Evolutionary conservation across 2,113 vertebrate genomes (phyloP).

Genomic region (Cyrtonyx montezumae): DNA sequence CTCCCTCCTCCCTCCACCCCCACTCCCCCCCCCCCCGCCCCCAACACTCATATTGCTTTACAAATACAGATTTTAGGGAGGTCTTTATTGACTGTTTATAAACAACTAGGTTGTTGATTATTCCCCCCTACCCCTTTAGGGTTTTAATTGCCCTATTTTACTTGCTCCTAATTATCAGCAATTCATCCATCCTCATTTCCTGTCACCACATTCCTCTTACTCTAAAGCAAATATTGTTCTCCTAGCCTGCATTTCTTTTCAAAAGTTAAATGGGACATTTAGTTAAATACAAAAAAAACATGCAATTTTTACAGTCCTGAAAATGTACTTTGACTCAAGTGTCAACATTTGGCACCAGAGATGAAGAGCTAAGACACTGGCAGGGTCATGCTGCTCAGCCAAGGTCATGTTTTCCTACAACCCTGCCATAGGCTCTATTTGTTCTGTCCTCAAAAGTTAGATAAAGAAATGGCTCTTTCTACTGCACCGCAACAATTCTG

Average conservation of each 20-base stretch:
- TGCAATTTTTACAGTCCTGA: not conserved
- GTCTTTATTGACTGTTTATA: not conserved
- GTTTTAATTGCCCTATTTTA: not conserved
- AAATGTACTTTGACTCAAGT: slow-evolving; percentile 34
- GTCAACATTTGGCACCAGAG: not conserved
- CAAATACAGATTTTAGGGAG: too few relatives aligned
- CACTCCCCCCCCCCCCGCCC: too few relatives aligned
- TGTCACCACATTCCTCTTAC: not conserved
- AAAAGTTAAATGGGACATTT: not conserved
- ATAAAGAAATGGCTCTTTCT: slow-evolving; percentile 44
- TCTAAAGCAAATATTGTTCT: not conserved
- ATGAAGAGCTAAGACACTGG: not conserved
- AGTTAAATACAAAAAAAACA: rapidly evolving
- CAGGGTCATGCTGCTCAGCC: not conserved
- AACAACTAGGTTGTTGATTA: not conserved
- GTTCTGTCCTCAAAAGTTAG: slow-evolving; percentile 54
- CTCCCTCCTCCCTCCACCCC: too few relatives aligned
- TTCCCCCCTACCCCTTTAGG: not conserved
- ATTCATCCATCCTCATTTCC: not conserved
- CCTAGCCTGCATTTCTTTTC: not conserved
- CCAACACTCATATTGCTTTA: not conserved
- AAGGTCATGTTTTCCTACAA: slow-evolving; percentile 59
- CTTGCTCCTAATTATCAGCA: not conserved
- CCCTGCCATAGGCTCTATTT: slow-evolving; percentile 58
- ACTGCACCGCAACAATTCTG: slow-evolving; percentile 24